Base-by-base conservation (phyloP, 2,888 invertebrate genomes). In the Polydesmus complanatus region DNA sequence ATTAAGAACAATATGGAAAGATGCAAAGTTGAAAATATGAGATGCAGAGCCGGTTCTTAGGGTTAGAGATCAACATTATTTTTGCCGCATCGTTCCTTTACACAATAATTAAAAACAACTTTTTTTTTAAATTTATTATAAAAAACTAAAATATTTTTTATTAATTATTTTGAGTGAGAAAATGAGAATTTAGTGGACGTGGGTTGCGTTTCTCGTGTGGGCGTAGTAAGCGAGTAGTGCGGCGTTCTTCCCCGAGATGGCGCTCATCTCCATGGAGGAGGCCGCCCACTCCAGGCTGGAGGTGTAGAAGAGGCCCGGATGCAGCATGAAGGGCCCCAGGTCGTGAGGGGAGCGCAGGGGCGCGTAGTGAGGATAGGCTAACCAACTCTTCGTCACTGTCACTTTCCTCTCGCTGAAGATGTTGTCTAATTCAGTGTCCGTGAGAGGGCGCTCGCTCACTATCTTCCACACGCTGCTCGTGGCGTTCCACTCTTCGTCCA, bases 231-330 rank as follows among this genome's bases (percentile, higher is more conserved):
- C 76, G 52, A 82, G 70, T 56, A 80, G 71, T 11, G 83, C 83
- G 25, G 79, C 78, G 72, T 84, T 84, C 68, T 78, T 76, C 1
- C 78, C 82, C 50, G 77, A 78, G 62, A 83, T 78, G 5, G 76
- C 76, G 68, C 78, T 78, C 81, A 82, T 83, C 73, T 83, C 83
- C 79, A 83, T 83, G 0, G 83, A 81, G 68, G 82, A 81, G 1
- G 82, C 81, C 1, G 79, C 78, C 78, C 79, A 78, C 69, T 84
- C 83, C 58, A 83, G 79, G 3, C 80, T 78, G 73, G 82, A 83
- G 0, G 80, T 69, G 67, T 83, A 78, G 69, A 79, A 83, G 54
- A 83, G 67, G 19, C 73, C 71, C 51, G 78, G 73, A 65, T 77
- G 70, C 11, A 81, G 68, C 53, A 77, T 73, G 68, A 82, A 81